These are phyloP conservation scores for Anastrepha obliqua DNA, from an alignment of 1,140 invertebrate genomes.

Conservation along the genomic window DNA sequence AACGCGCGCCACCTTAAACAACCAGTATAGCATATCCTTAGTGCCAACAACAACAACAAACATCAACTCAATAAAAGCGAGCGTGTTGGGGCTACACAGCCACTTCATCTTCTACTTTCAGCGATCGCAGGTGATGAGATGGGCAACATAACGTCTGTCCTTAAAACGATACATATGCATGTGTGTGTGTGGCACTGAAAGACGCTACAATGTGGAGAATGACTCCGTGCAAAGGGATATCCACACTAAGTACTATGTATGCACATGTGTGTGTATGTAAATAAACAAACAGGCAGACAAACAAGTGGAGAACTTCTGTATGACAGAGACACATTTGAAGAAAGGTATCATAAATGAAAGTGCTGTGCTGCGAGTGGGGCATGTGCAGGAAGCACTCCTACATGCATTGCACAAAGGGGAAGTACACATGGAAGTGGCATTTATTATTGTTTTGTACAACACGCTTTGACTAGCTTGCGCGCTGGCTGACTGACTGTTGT, in stretches of 20 bases:
- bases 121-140: conserved; percentile 30
- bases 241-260: background rate
- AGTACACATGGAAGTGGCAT: conserved; percentile 37
- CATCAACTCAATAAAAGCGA: conserved; percentile 7
- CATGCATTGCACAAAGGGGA: background rate
- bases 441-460: conserved; percentile 16
- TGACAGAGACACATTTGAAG: background rate
- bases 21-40: conserved; percentile 5
- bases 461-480: background rate
- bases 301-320: conserved; percentile 7
- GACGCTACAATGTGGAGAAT: conserved; percentile 38
- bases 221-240: background rate
- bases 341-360: conserved; percentile 34
- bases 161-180: conserved; percentile 30
- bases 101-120: conserved; percentile 32
- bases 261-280: background rate
- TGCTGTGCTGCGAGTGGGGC: background rate
- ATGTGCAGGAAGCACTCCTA: background rate
- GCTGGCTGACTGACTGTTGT: conserved; percentile 23
- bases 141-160: conserved; percentile 14
- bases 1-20: conserved; percentile 29
- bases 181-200: background rate
- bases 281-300: background rate
- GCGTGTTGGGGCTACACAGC: conserved; percentile 6
- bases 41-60: conserved; percentile 20